Base-by-base conservation (phyloP, 2,797 vertebrate genomes). In the Darevskia mixta region DNA sequence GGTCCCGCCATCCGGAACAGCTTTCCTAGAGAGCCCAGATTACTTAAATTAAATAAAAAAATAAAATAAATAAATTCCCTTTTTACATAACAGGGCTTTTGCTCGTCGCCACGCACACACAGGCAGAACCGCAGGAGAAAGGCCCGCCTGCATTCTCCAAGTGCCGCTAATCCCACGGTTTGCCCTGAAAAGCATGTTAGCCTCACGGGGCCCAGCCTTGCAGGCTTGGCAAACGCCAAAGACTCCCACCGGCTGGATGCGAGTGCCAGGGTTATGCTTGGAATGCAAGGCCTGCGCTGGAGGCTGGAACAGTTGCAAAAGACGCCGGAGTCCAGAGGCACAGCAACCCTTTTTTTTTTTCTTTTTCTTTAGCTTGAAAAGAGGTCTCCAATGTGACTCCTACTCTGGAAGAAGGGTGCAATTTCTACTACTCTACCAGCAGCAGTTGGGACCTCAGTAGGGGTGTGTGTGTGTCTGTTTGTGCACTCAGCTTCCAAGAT, bases 111-210 rank as follows among this genome's bases (percentile, higher is more conserved):
- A 9, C 17, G n/a, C 8, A 43, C 27, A 25, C 55, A 32, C 49
- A 27, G 3, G 6, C 79, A 7, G 18, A 7, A 17, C 11, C 86
- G 6, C 66, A 0, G 27, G 61, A 64, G 85, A 17, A 55, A 72
- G 86, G 81, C 90, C 87, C 88, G 84, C 89, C 85, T 90, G 79
- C 41, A 67, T 82, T 83, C 85, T 17, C 10, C 81, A 45, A 89
- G 78, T 61, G 87, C 38, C 64, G 4, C 6, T 2, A 10, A 73
- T 8, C 55, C 41, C 61, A 80, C 11, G 2, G 29, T 67, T 25
- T 1, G 5, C 43, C 61, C 35, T 10, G 29, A 32, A 41, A 80
- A 49, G 32, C 1, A 55, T 23, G 49, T 2, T 17, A 17, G 18
- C 5, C 23, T 29, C 5, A 15, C 6, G 8, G 27, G 18, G 55